Evolutionary conservation across 2,797 vertebrate genomes (phyloP).

Genomic region (Rhabdomys pumilio): DNA sequence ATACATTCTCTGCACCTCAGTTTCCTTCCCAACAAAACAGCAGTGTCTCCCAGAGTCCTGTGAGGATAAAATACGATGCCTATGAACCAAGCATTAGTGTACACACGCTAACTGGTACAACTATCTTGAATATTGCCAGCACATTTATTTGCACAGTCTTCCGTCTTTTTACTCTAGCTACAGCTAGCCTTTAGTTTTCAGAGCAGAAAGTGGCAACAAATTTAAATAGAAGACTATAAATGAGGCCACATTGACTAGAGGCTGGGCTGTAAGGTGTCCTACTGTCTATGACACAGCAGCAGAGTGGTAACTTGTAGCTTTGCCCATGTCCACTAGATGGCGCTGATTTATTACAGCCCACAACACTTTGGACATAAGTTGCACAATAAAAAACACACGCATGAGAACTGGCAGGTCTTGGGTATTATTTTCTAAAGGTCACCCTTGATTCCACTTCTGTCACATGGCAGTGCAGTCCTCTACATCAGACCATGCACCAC

Average conservation of each 20-base stretch:
- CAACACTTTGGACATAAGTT: slow-evolving; percentile 18
- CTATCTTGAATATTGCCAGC: too few species aligned
- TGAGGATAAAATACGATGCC: not conserved
- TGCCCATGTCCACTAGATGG: slow-evolving; percentile 79
- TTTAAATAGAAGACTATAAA: not conserved
- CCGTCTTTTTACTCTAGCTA: not conserved
- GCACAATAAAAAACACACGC: slow-evolving; percentile 28
- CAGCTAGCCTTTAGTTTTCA: not conserved
- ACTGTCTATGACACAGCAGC: not conserved
- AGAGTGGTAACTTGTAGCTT: not conserved
- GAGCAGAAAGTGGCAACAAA: not conserved
- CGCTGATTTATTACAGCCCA: slow-evolving; percentile 72
- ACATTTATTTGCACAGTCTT: not conserved
- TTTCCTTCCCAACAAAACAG: not conserved
- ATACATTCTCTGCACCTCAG: not conserved
- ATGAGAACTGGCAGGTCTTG: not conserved
- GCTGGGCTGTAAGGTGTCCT: not conserved
- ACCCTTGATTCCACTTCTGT: slow-evolving; percentile 48
- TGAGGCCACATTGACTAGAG: not conserved
- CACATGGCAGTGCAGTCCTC: not conserved
- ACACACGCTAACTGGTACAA: not conserved
- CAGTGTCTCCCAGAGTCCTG: not conserved
- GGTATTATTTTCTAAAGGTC: slow-evolving; percentile 70
- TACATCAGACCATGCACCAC: not conserved
- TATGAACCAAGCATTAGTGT: not conserved